Evolutionary conservation across 2,113 vertebrate genomes (phyloP).

Genomic region (Phyllopteryx taeniolatus): DNA sequence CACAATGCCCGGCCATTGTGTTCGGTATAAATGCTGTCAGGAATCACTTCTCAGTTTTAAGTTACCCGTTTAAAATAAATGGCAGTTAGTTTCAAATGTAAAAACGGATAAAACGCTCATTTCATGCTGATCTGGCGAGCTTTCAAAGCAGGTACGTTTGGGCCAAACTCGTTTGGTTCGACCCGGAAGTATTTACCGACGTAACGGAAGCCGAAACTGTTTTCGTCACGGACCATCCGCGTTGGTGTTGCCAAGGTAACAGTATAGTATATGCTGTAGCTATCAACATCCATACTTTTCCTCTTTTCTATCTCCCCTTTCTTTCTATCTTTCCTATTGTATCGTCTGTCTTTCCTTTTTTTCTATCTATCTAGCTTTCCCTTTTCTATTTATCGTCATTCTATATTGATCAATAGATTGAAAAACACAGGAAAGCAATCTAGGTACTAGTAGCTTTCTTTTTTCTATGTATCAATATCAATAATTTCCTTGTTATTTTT

Average conservation of each 20-base stretch:
- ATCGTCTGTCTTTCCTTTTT: too few relatives aligned
- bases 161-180: background rate
- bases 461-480: too few relatives aligned
- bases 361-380: too few relatives aligned
- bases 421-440: too few relatives aligned
- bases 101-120: slow-evolving; percentile 8
- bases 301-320: too few relatives aligned
- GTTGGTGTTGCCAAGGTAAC: background rate
- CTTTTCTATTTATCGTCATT: too few relatives aligned
- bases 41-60: background rate
- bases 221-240: background rate
- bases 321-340: background rate
- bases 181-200: background rate
- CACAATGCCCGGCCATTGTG: background rate
- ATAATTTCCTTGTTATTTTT: too few relatives aligned
- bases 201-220: background rate
- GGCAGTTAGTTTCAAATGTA: background rate
- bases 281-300: too few relatives aligned
- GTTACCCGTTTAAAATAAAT: background rate
- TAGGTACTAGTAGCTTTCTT: too few relatives aligned
- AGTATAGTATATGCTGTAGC: background rate
- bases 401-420: too few relatives aligned
- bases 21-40: background rate
- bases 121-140: background rate
- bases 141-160: background rate